Percentiles rank a stretch among this genome's conserved stretches.
phyloP scores from a whole-genome alignment of 2,797 vertebrate species.

The Neopelma chrysocephalum region DNA sequence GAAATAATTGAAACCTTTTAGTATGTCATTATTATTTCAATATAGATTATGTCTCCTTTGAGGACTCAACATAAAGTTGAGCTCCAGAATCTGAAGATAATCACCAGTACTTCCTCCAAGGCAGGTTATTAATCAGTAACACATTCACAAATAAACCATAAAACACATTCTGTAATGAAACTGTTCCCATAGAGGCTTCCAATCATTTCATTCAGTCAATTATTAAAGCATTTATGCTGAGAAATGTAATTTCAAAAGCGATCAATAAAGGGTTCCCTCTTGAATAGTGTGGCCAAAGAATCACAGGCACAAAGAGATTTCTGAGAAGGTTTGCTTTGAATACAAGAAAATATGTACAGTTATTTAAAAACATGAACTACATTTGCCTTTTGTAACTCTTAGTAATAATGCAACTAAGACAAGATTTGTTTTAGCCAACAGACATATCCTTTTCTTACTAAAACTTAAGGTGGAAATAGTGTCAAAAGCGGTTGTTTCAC shows the following conservation, averaged over 20 bases:
- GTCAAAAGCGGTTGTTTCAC: not conserved
- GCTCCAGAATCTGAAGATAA: slow-evolving; percentile 6
- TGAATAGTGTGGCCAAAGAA: not conserved
- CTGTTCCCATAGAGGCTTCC: not conserved
- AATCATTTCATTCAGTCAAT: slow-evolving; percentile 33
- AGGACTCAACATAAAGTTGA: not conserved
- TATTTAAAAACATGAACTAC: not conserved
- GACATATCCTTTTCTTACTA: not conserved
- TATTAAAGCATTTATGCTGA: slow-evolving; percentile 45
- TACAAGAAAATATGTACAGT: not conserved
- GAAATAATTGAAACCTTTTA: not conserved
- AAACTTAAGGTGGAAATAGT: not conserved
- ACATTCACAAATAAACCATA: slow-evolving; percentile 31
- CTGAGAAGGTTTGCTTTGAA: not conserved
- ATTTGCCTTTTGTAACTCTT: not conserved
- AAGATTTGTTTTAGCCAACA: not conserved
- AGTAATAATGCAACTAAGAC: not conserved
- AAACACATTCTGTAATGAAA: not conserved
- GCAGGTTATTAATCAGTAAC: not conserved
- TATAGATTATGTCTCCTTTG: not conserved
- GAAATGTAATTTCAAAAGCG: slow-evolving; percentile 44
- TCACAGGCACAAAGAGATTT: not conserved
- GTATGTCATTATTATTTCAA: not conserved
- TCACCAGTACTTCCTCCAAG: not conserved
- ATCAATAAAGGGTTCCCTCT: slow-evolving; percentile 18